Base-by-base conservation (phyloP, 2,113 vertebrate species). In the Lonchura striata region DNA sequence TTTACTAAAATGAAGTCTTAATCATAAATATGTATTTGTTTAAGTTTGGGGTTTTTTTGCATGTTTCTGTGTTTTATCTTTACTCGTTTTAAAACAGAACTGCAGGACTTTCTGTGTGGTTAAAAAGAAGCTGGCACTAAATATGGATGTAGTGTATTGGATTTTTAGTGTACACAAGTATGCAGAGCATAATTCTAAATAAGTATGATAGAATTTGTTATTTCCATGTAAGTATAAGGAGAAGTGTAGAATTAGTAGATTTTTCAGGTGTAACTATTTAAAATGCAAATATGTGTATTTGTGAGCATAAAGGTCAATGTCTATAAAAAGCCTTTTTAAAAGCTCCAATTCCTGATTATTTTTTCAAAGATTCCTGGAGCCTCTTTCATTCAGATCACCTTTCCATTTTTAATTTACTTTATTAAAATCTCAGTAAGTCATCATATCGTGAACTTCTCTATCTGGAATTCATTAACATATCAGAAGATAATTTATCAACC, bases 401-500 rank as follows among this genome's bases (percentile, higher is more conserved):
- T 95, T 95, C 89, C 91, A 87, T 96, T 96, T 95, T 97, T 90
- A 92, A 94, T 94, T 95, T 93, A 88, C 37, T 88, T 92, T 94
- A 95, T 96, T 95, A 83, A 95, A 93, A 89, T 92, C 70, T 91
- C 70, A 83, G 57, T 83, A 96, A 94, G 90, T 95, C 70, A 95
- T 92, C 70, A 53, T 85, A 95, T 91, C 83, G 64, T 82, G 78
- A 94, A 57, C 70, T 80, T 80, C 52, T 93, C 66, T 94, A 82
- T 96, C 76, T 94, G 49, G 41, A 92, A 86, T 85, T 90, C 80
- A 97, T 97, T 97, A 97, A 93, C 86, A 95, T 87, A 97, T 96
- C 89, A 96, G 94, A 96, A 95, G 94, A 92, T 89, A 94, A 94
- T 93, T 96, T 97, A 97, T 97, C 94, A 94, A 52, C 56, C 60